These are phyloP conservation scores for Agrotis exclamationis DNA, from an alignment of 2,888 invertebrate genomes.

Conservation along the genomic window DNA sequence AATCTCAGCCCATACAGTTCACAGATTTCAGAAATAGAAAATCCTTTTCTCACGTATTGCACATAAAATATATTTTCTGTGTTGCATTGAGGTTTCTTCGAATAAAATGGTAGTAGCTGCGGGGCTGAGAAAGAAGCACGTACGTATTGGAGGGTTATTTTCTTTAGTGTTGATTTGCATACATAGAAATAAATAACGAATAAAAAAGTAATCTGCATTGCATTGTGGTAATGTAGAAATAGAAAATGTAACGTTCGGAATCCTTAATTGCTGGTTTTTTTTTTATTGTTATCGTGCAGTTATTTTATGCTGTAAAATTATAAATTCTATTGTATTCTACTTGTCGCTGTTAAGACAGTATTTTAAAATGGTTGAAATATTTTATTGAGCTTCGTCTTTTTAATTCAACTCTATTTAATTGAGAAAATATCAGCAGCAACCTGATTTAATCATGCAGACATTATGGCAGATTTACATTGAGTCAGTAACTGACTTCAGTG, in stretches of 20 bases:
- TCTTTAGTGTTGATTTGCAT: constrained; percentile 13
- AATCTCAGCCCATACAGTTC: constrained; percentile 42
- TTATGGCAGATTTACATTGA: too few species aligned
- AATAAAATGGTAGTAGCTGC: constrained; percentile 33
- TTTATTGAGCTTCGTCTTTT: too few species aligned
- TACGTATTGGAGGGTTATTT: constrained; percentile 25
- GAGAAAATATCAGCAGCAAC: too few species aligned
- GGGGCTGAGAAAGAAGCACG: constrained; percentile 32
- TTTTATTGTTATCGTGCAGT: not conserved
- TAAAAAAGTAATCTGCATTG: not conserved
- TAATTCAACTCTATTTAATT: too few species aligned
- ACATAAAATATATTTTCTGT: constrained; percentile 56
- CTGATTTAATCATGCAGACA: too few species aligned
- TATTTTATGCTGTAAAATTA: not conserved
- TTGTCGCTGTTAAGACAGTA: not conserved
- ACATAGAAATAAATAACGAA: constrained; percentile 11
- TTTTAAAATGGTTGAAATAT: not conserved
- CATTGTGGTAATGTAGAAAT: not conserved
- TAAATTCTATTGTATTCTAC: not conserved
- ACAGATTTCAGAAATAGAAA: constrained; percentile 59
- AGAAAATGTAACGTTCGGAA: not conserved
- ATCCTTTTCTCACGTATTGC: constrained; percentile 47
- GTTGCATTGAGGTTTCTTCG: constrained; percentile 46
- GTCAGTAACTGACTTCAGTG: too few species aligned
- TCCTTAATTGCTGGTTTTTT: not conserved